Evolutionary conservation across 53 echinoderm and acorn worm species (phyloP).

Genomic region (Zoroaster sp.): DNA sequence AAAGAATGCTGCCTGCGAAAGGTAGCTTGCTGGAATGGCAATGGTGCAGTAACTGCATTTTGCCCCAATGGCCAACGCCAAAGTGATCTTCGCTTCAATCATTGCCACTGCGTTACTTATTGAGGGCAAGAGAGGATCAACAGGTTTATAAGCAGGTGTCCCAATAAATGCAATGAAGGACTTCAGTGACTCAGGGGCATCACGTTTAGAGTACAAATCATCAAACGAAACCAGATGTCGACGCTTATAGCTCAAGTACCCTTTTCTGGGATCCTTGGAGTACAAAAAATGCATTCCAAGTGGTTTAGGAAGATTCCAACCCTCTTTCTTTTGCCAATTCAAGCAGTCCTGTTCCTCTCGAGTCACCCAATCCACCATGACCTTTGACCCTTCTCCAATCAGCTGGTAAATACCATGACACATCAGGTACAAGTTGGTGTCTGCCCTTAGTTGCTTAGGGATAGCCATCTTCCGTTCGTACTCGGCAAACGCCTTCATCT

Average conservation of each 20-base stretch:
- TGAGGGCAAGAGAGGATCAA: constrained; percentile 48
- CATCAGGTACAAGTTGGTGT: constrained; percentile 53
- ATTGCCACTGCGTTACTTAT: constrained; percentile 59
- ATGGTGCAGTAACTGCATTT: neutral
- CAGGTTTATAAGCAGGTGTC: constrained; percentile 21
- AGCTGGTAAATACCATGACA: constrained; percentile 49
- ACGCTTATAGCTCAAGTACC: constrained; percentile 52
- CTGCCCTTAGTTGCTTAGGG: neutral
- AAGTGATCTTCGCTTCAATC: constrained; percentile 51
- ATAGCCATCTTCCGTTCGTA: neutral
- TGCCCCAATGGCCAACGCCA: constrained; percentile 43
- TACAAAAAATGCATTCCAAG: constrained; percentile 36
- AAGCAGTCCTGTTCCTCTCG: constrained; percentile 41
- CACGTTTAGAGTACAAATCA: neutral
- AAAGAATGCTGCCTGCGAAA: constrained; percentile 52
- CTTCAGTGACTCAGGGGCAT: constrained; percentile 24
- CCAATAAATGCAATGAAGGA: constrained; percentile 57
- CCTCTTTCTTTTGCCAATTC: neutral
- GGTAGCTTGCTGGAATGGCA: constrained; percentile 65
- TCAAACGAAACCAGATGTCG: constrained; percentile 16
- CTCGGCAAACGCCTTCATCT: constrained; percentile 48
- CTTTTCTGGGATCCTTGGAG: neutral
- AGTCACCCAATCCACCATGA: constrained; percentile 39
- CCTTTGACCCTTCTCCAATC: constrained; percentile 23
- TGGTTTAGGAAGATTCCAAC: neutral